Conservation (phyloP, 1,140 invertebrate species). For the Microplitis mediator region DNA sequence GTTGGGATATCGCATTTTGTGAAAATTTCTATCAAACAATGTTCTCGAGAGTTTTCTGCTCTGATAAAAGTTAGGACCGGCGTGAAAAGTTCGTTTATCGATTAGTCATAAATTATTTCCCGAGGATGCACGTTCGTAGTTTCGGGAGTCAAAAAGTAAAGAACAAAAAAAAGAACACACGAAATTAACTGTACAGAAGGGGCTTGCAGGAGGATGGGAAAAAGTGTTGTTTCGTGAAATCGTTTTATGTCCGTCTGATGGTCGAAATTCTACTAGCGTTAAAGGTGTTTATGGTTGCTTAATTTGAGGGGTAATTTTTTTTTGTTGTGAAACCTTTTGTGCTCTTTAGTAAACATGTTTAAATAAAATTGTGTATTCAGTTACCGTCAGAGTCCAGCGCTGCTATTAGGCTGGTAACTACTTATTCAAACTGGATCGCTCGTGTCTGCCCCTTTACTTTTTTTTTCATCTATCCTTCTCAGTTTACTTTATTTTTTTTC, state of each 20-base stretch:
- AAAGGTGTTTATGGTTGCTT: slow-evolving; percentile 46
- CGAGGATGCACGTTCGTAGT: background rate
- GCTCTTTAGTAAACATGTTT: background rate
- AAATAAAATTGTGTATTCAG: slow-evolving; percentile 52
- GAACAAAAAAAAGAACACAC: no score
- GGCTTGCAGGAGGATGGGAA: background rate
- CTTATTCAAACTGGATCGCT: slow-evolving; percentile 58
- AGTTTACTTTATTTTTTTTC: background rate
- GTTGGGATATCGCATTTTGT: background rate
- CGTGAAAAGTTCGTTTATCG: slow-evolving; percentile 20
- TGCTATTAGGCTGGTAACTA: slow-evolving; percentile 58
- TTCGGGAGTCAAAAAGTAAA: no score
- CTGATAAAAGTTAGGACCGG: slow-evolving; percentile 16
- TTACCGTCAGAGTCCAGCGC: slow-evolving; percentile 49
- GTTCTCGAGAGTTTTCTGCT: background rate
- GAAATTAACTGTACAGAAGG: background rate
- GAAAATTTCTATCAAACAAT: slow-evolving; percentile 14
- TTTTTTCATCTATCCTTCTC: background rate
- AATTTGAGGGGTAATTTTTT: slow-evolving; percentile 25
- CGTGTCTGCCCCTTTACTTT: slow-evolving; percentile 9
- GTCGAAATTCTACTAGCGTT: background rate
- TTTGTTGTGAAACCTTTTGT: background rate
- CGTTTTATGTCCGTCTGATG: background rate
- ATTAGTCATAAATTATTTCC: slow-evolving; percentile 23
- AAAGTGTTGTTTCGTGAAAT: background rate